Base-by-base conservation (phyloP, 2,888 invertebrate species). In the Agrenia bidenticulata region DNA sequence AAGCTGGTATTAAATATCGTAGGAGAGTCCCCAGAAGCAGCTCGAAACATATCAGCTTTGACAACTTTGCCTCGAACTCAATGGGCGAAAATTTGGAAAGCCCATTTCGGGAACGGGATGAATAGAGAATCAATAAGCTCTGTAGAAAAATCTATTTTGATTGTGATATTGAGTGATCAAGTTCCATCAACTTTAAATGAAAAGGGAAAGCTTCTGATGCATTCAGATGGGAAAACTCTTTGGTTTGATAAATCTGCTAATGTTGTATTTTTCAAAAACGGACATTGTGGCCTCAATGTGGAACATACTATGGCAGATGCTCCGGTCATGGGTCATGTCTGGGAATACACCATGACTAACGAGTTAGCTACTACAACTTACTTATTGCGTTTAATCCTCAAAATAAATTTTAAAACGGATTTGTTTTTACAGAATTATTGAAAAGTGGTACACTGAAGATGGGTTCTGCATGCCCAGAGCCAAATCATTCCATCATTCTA, bases 221-320 rank as follows among this genome's bases (percentile, higher is more conserved):
- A 81, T 73, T 81, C 80, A 1, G 80, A 81, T 73, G 81, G 82
- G 1, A 77, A 78, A 54, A 77, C 78, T 2, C 67, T 81, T 26
- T 83, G 83, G 83, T 83, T 81, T 77, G 83, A 83, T 76, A 83
- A 83, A 73, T 79, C 79, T 62, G 73, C 81, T 56, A 80, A 79
- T 66, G 50, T 82, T 19, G 66, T 81, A 7, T 77, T 80, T 60
- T 81, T 81, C 76, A 77, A 78, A 42, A 80, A 82, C 74, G 82
- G 81, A n/a, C 77, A 79, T 55, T 78, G 80, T 69, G 82, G 82
- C 13, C 58, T 82, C 26, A 82, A 83, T 74, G 80, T 80, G 67
- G 83, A 83, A 70, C 83, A 83, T 67, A 79, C 81, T 2, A 79
- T 79, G 73, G 72, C 69, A 1, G 82, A 83, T 77, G 82, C 82